These are phyloP conservation scores for Charanyca ferruginea DNA, from an alignment of 2,888 invertebrate genomes.

Conservation along the genomic window DNA sequence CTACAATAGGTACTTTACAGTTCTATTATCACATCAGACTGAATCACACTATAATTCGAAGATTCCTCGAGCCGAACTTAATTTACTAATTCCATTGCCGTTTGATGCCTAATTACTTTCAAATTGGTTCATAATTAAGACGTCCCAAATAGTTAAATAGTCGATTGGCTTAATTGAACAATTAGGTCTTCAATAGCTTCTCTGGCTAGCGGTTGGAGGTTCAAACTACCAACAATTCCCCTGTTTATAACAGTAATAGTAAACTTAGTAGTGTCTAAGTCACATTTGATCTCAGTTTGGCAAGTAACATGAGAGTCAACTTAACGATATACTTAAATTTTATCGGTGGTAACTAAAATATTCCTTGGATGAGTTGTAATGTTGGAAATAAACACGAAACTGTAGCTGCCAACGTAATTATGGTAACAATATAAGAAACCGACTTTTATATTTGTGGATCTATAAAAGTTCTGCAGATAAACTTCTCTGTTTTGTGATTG, in stretches of 20 bases:
- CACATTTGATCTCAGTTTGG: constrained; percentile 56
- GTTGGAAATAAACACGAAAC: constrained; percentile 42
- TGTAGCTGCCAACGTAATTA: constrained; percentile 35
- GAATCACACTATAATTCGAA: constrained; percentile 37
- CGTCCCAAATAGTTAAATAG: constrained; percentile 60
- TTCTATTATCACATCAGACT: constrained; percentile 26
- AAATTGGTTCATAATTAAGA: constrained; percentile 64
- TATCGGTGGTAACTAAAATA: constrained; percentile 52
- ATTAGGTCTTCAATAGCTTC: constrained; percentile 53
- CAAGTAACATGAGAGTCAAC: constrained; percentile 52
- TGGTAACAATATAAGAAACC: constrained; percentile 31
- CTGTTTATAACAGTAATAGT: constrained; percentile 44
- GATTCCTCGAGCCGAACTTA: constrained; percentile 37
- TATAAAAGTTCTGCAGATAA: constrained; percentile 42
- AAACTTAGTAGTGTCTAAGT: constrained; percentile 43
- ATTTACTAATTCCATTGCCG: constrained; percentile 57
- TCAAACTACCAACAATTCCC: constrained; percentile 33
- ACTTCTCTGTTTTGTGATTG: constrained; percentile 38
- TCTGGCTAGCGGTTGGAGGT: constrained; percentile 42
- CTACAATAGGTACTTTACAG: no score
- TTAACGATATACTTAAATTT: constrained; percentile 52
- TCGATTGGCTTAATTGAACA: constrained; percentile 64
- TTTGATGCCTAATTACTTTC: constrained; percentile 54
- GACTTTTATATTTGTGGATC: constrained; percentile 37
- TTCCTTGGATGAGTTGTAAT: constrained; percentile 47